A percentile compares a stretch with the other conserved stretches of the same genome.
Evolutionary conservation across 2,113 vertebrate species (phyloP).

Genomic region (Electrona antarctica): DNA sequence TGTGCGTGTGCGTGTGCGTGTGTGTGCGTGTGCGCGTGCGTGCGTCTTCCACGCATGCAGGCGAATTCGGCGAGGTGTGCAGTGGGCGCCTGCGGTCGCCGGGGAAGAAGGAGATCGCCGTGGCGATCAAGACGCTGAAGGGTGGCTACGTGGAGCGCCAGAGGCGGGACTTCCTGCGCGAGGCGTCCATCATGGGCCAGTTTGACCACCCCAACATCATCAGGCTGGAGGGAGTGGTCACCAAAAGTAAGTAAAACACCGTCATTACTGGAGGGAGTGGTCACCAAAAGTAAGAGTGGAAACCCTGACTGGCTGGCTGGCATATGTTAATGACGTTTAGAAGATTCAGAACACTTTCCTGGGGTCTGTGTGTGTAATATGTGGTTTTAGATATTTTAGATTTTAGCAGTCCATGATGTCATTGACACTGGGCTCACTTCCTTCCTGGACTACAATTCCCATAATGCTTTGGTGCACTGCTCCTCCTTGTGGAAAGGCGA

Average conservation of each 20-base stretch:
- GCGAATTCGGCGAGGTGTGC: conserved; percentile 96
- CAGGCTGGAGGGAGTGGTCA: conserved; percentile 92
- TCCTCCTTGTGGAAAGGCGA: too few species aligned
- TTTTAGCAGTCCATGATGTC: too few species aligned
- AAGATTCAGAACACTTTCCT: too few species aligned
- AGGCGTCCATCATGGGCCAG: conserved; percentile 96
- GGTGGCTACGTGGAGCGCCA: conserved; percentile 91
- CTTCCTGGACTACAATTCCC: too few species aligned
- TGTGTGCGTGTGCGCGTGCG: not conserved
- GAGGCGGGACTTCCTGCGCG: conserved; percentile 92
- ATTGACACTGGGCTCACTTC: too few species aligned
- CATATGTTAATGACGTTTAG: too few species aligned
- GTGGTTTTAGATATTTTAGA: too few species aligned
- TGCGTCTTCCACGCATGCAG: conserved; percentile 71
- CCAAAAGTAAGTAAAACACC: conserved; percentile 87
- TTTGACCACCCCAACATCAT: conserved; percentile 97
- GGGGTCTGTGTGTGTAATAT: too few species aligned
- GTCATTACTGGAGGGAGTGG: too few species aligned
- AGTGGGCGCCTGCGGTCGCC: conserved; percentile 92
- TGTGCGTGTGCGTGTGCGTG: not conserved
- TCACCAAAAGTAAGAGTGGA: too few species aligned
- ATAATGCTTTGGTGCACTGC: too few species aligned
- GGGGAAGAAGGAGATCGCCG: conserved; percentile 93
- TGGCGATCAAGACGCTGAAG: conserved; percentile 95
- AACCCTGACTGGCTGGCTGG: too few species aligned